These are phyloP conservation scores for Luperina testacea DNA, from an alignment of 2,888 invertebrate species.

Conservation along the genomic window DNA sequence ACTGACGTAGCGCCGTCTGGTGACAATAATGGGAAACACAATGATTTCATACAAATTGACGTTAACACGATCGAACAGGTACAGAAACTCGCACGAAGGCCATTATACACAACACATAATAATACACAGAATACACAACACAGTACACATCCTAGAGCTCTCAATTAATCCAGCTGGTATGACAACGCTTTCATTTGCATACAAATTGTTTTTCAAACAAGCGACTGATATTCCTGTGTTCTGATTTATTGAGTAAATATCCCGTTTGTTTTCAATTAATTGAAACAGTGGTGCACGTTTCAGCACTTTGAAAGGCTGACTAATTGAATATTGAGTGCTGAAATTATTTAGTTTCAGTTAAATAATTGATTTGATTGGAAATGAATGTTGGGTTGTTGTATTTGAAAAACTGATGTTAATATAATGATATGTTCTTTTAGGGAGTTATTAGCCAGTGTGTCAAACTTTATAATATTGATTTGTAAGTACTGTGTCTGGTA, in stretches of 20 bases:
- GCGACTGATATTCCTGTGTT: constrained; percentile 3
- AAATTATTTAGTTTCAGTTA: constrained; percentile 4
- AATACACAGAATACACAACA: constrained; percentile 28
- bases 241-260: constrained; percentile 44
- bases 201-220: constrained; percentile 55
- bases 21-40: not conserved
- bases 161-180: constrained; percentile 25
- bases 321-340: constrained; percentile 12
- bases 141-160: constrained; percentile 11
- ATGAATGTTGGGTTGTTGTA: not conserved
- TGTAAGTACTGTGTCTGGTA: not conserved
- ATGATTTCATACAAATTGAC: not conserved
- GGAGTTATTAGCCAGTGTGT: not conserved
- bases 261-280: constrained; percentile 33
- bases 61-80: too few species aligned
- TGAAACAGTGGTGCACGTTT: constrained; percentile 21
- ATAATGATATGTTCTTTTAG: not conserved
- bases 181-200: constrained; percentile 49
- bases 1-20: not conserved
- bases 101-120: constrained; percentile 14
- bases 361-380: not conserved
- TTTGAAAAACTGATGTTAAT: not conserved
- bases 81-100: not conserved
- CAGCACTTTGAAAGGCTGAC: not conserved
- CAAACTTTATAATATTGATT: not conserved